Percentiles rank a stretch among this genome's conserved stretches.
phyloP scores from a whole-genome alignment of 2,113 vertebrate species.

The Dasyprocta punctata region DNA sequence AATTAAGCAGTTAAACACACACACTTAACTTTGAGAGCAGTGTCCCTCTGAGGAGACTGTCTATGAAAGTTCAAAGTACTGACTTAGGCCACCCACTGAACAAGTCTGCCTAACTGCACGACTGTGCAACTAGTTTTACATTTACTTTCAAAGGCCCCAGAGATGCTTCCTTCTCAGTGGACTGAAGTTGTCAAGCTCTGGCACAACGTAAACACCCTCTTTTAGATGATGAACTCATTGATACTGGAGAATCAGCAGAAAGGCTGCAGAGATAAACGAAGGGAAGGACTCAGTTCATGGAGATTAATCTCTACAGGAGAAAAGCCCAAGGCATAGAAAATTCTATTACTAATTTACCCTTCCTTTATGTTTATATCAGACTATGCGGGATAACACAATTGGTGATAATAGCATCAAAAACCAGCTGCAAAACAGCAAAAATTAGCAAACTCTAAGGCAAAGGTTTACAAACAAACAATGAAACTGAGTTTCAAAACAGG shows the following conservation, averaged over 20 bases:
- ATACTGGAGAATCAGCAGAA: neutral
- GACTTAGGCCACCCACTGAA: slow-evolving; percentile 35
- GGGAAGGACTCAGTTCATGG: neutral
- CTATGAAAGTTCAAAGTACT: slow-evolving; percentile 60
- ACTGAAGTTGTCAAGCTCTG: slow-evolving; percentile 53
- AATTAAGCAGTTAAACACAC: neutral
- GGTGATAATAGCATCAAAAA: neutral
- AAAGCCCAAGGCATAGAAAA: neutral
- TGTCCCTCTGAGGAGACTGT: slow-evolving; percentile 7
- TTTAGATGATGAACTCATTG: neutral
- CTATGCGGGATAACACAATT: neutral
- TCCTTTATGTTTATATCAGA: neutral
- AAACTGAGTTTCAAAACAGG: no score
- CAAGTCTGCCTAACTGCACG: slow-evolving; percentile 58
- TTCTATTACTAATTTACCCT: neutral
- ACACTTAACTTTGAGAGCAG: neutral
- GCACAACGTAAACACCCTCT: slow-evolving; percentile 47
- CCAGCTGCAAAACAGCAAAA: neutral
- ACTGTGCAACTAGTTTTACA: slow-evolving; percentile 54
- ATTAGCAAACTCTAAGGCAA: neutral
- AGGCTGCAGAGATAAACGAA: slow-evolving; percentile 35
- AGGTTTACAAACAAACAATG: neutral
- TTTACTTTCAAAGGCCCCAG: slow-evolving; percentile 63
- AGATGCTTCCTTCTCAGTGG: neutral
- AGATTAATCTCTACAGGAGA: neutral